phyloP scores from a whole-genome alignment of 1,140 invertebrate genomes.

The Drosophila kohkoa region DNA sequence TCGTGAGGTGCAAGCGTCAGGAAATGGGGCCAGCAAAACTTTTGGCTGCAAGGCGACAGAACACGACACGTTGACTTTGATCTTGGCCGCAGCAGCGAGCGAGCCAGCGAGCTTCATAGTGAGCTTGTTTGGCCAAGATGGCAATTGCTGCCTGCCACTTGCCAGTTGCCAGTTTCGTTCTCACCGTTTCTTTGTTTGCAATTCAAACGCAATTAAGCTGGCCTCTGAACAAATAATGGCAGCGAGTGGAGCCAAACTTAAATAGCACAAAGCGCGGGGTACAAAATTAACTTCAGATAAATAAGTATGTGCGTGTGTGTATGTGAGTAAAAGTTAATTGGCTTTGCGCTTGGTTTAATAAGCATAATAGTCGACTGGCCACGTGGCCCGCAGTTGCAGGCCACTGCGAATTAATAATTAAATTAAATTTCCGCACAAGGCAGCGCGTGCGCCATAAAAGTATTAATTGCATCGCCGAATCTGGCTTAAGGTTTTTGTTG shows the following conservation, averaged over 20 bases:
- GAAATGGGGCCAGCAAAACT: constrained; percentile 56
- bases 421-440: constrained; percentile 68
- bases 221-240: constrained; percentile 44
- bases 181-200: constrained; percentile 63
- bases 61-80: constrained; percentile 76
- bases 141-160: constrained; percentile 7
- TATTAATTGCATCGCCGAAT: constrained; percentile 74
- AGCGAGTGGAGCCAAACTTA: constrained; percentile 42
- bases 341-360: constrained; percentile 70
- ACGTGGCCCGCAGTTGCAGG: constrained; percentile 21
- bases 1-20: constrained; percentile 46
- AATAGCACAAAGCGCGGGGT: constrained; percentile 27
- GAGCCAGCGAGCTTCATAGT: not conserved
- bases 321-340: constrained; percentile 65
- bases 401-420: constrained; percentile 74
- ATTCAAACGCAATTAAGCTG: constrained; percentile 69
- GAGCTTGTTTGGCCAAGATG: constrained; percentile 21
- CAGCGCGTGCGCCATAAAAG: constrained; percentile 55
- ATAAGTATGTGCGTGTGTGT: constrained; percentile 20
- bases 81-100: constrained; percentile 54
- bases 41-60: constrained; percentile 67
- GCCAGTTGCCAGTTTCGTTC: constrained; percentile 6
- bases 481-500: constrained; percentile 44
- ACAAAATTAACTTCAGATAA: constrained; percentile 45
- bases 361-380: constrained; percentile 60